Conservation (phyloP, 2,113 vertebrate genomes). For the Sula dactylatra region DNA sequence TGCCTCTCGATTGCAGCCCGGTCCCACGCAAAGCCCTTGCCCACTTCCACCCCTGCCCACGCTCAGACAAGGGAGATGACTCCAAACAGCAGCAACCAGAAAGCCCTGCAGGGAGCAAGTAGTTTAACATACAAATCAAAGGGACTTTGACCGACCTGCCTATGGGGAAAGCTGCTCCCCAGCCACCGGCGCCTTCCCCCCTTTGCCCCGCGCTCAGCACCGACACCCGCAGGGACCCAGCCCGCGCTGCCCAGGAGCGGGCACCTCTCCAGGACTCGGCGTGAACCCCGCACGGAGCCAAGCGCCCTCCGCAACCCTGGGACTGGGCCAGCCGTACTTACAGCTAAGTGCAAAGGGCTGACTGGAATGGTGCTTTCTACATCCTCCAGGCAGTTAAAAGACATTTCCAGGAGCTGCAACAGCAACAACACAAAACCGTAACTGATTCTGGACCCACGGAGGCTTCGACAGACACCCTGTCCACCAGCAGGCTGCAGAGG, state of each 20-base stretch:
- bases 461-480: neutral
- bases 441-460: neutral
- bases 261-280: neutral
- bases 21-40: neutral
- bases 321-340: conserved; percentile 69
- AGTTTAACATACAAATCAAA: neutral
- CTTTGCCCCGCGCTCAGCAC: neutral
- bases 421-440: neutral
- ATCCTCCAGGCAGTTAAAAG: conserved; percentile 94
- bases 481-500: neutral
- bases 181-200: fast-evolving
- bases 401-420: conserved; percentile 93
- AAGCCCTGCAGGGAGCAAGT: neutral
- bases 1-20: neutral
- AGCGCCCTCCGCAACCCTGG: neutral
- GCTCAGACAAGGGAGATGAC: neutral
- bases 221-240: neutral
- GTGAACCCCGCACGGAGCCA: neutral
- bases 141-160: fast-evolving
- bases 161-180: neutral
- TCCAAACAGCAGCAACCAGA: neutral
- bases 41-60: neutral
- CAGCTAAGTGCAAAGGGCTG: conserved; percentile 97
- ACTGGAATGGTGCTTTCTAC: conserved; percentile 92
- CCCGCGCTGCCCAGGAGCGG: fast-evolving